phyloP scores from a whole-genome alignment of 2,888 invertebrate genomes.

The Apotomis betuletana region DNA sequence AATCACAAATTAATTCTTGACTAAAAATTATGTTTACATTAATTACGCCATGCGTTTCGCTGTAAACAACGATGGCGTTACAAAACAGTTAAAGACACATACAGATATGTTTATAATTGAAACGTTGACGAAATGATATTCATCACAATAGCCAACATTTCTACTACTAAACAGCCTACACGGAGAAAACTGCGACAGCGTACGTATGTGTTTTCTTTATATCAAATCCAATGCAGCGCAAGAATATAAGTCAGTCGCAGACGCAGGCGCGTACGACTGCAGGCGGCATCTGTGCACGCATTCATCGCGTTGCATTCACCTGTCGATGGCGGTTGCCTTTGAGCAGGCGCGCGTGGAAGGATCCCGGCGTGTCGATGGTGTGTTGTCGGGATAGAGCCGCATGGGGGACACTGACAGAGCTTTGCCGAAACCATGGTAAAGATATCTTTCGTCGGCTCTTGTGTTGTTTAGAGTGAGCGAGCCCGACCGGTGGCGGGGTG shows the following conservation, averaged over 20 bases:
- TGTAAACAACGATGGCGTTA: neutral
- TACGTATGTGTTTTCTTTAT: neutral
- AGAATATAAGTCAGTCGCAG: conserved; percentile 40
- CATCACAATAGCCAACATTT: conserved; percentile 2
- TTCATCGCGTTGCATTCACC: conserved; percentile 62
- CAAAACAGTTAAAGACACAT: conserved; percentile 5
- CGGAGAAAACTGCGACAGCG: neutral
- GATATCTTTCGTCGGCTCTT: conserved; percentile 93
- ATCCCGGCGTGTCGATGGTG: conserved; percentile 95
- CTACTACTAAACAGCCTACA: neutral
- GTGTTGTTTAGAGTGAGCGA: conserved; percentile 78
- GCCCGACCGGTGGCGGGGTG: conserved; percentile 58
- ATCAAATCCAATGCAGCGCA: conserved; percentile 2
- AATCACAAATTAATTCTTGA: neutral
- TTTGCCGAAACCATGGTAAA: conserved; percentile 94
- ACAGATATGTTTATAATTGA: neutral
- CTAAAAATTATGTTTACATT: conserved; percentile 12
- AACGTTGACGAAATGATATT: conserved; percentile 2
- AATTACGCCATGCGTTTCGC: neutral
- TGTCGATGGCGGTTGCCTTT: conserved; percentile 85
- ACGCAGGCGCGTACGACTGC: conserved; percentile 45
- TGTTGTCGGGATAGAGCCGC: conserved; percentile 92
- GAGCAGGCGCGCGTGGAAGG: conserved; percentile 90
- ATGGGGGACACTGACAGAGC: conserved; percentile 88
- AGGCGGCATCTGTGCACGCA: conserved; percentile 42